phyloP scores from a whole-genome alignment of 2,797 vertebrate genomes.

The Taenioides sp. region DNA sequence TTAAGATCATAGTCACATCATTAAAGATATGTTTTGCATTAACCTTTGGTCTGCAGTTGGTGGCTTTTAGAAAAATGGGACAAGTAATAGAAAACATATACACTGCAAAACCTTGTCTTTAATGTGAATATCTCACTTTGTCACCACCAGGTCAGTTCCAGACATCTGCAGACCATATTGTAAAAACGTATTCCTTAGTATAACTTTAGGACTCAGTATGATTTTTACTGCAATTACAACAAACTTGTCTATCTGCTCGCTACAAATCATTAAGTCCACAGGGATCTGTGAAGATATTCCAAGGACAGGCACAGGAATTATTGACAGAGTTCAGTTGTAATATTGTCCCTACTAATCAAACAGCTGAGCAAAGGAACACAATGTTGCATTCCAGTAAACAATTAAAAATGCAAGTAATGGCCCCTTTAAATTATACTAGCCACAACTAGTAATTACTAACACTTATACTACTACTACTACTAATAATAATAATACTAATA shows the following conservation, averaged over 20 bases:
- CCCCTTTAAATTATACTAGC: background rate
- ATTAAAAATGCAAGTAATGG: background rate
- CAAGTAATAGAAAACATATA: constrained; percentile 19
- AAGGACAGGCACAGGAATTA: constrained; percentile 64
- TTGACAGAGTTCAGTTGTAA: constrained; percentile 66
- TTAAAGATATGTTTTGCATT: constrained; percentile 31
- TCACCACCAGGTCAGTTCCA: constrained; percentile 1
- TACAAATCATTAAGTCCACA: constrained; percentile 36
- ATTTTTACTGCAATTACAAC: background rate
- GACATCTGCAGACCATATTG: background rate
- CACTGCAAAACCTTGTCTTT: constrained; percentile 21
- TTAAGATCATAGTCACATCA: constrained; percentile 19
- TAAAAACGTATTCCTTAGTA: constrained; percentile 11
- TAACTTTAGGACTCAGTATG: background rate
- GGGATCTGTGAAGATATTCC: constrained; percentile 44
- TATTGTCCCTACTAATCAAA: constrained; percentile 32
- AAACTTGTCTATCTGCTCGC: constrained; percentile 9
- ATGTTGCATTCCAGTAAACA: constrained; percentile 4
- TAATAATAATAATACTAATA: background rate
- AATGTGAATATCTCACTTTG: constrained; percentile 12
- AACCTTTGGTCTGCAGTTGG: constrained; percentile 18
- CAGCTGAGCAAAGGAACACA: constrained; percentile 26
- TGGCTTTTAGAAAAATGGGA: constrained; percentile 19
- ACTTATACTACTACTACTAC: background rate
- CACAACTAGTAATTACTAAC: background rate